Base-by-base conservation (phyloP, 2,797 vertebrate genomes). In the Nyctibius grandis region DNA sequence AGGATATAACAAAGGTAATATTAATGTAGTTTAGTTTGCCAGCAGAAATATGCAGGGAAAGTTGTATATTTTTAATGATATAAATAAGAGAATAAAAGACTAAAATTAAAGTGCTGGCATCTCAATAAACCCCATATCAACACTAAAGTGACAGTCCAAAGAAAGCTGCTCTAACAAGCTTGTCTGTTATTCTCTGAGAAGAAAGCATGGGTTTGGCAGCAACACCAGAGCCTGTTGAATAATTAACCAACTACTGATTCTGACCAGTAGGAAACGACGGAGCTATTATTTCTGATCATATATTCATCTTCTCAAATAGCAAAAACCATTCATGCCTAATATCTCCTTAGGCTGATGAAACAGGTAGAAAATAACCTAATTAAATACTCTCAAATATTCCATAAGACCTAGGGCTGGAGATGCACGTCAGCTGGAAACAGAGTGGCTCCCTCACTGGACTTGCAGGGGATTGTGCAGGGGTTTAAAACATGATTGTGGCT, bases 101-200 rank as follows among this genome's bases (percentile, higher is more conserved):
- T 73, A 73, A 33, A 91, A 79, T 70, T 85, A 59, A 96, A 93
- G 88, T 72, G 38, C 44, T 34, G 29, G 63, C 72, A 78, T 94
- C 53, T 95, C 78, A 89, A 31, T 91, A 95, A 95, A 81, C 34
- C 75, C 45, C 33, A 9, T 85, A 95, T 92, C 86, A 94, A 88
- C 88, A 93, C 85, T 34, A 89, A 95, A 95, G 84, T 28, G 36
- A 73, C 82, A 95, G 89, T 89, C 94, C 92, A 95, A 91, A 95
- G 95, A 91, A 94, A 92, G 81, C 88, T 96, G 78, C 84, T 96
- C 72, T 95, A 94, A 94, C 93, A 94, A 95, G 91, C 88, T 92
- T 95, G 84, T 93, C 93, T 95, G 86, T 76, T 95, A 23, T 85
- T 92, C 88, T 79, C 75, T 51, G 91, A 94, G 94, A 93, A 96